Evolutionary conservation across 2,888 invertebrate species (phyloP), one percentile per base, ranked within the genome.

Genomic region (Sepiola atlantica): DNA sequence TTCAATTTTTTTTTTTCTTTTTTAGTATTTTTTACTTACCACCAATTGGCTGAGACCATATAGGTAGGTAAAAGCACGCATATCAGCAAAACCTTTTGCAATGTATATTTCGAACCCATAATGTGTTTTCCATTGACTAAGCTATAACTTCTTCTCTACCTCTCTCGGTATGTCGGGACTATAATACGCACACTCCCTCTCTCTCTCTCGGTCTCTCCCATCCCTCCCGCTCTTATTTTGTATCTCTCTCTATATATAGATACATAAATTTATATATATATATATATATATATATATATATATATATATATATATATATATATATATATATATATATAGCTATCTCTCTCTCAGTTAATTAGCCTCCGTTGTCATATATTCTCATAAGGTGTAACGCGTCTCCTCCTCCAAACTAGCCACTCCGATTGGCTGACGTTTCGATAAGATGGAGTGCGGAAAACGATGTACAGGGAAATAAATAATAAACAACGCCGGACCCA

Each of bases 41-140:
- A 77, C 77, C 77, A 77, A 77, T 77, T 77, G 8, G 77, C 28
- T n/a, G 77, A 77, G 77, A 77, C 77, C 77, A 77, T 28, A 77
- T 77, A n/a, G 14, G n/a, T 77, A 77, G 77, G 77, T 77, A 77
- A 77, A 77, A 77, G 77, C n/a, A n/a, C 77, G 14, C 12, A n/a
- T 28, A 77, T n/a, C n/a, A 77, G 77, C 28, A 77, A n/a, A 77
- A 77, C 77, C 77, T 77, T 77, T n/a, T 10, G 77, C n/a, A 77
- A n/a, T 77, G n/a, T 28, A n/a, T 77, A 77, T 77, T 77, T 77
- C n/a, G 77, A 77, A 77, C n/a, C 77, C 77, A 77, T 77, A 77
- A 77, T 77, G 77, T 77, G 77, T 77, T 28, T 77, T n/a, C 77
- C 77, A 77, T 77, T 77, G 77, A 77, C 77, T 28, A 77, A 10